phyloP scores from a whole-genome alignment of 2,113 vertebrate species.

The Actenoides lindsayi region DNA sequence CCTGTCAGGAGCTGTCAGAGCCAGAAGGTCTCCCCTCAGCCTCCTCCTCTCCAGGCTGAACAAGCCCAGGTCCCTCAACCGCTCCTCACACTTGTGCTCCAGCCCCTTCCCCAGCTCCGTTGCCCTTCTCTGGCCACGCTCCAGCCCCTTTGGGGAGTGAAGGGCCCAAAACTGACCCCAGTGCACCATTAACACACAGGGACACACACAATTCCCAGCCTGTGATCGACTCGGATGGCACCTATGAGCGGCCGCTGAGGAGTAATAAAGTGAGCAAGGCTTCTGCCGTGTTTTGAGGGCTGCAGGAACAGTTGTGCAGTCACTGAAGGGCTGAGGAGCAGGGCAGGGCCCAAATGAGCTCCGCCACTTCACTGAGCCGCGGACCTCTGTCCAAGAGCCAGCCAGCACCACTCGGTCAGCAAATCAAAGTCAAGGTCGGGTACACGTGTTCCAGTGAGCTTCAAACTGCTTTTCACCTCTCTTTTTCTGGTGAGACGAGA shows the following conservation, averaged over 20 bases:
- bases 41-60: too few species aligned
- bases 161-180: too few species aligned
- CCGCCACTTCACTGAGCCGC: background rate
- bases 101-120: too few species aligned
- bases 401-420: background rate
- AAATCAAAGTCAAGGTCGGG: background rate
- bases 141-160: too few species aligned
- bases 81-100: too few species aligned
- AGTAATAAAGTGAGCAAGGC: background rate
- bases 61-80: too few species aligned
- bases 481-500: background rate
- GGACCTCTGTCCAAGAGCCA: background rate
- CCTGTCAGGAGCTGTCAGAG: too few species aligned
- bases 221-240: rapidly evolving
- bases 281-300: background rate
- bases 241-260: rapidly evolving
- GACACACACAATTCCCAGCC: rapidly evolving
- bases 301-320: rapidly evolving
- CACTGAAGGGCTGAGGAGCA: background rate
- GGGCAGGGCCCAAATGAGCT: background rate
- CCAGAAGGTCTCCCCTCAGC: too few species aligned
- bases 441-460: background rate
- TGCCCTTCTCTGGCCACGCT: too few species aligned
- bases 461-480: background rate
- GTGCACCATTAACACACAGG: rapidly evolving